Conservation (phyloP, 35 echinoderm and acorn worm species). For the Chiridota heheva region DNA sequence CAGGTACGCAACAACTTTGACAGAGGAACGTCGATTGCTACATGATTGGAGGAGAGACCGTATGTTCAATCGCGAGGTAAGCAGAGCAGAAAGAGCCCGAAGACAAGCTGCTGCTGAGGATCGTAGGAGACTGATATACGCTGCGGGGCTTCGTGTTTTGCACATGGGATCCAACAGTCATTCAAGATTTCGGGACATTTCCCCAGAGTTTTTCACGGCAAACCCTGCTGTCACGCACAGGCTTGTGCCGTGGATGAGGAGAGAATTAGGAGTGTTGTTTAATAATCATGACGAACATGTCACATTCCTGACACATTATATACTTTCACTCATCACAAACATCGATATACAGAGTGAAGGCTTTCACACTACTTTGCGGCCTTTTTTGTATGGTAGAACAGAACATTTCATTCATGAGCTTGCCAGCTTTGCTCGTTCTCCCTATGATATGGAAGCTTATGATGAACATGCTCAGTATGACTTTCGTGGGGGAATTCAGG, state of each 20-base stretch:
- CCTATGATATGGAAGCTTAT: constrained; percentile 80
- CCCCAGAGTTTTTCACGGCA: constrained; percentile 65
- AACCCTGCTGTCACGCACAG: constrained; percentile 87
- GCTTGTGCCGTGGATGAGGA: constrained; percentile 81
- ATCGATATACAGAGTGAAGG: constrained; percentile 90
- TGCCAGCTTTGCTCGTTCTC: constrained; percentile 83
- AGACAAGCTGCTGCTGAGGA: constrained; percentile 62
- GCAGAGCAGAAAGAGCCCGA: constrained; percentile 42
- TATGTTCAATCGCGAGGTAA: constrained; percentile 34
- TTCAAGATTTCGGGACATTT: constrained; percentile 77
- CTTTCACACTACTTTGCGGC: constrained; percentile 80
- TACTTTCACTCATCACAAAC: constrained; percentile 80
- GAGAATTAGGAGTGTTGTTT: constrained; percentile 80
- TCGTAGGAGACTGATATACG: constrained; percentile 73
- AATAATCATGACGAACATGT: constrained; percentile 77
- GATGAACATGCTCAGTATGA: constrained; percentile 87
- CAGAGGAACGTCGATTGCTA: constrained; percentile 48
- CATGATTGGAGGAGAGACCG: constrained; percentile 57
- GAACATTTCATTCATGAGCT: constrained; percentile 97
- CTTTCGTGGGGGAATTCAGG: constrained; percentile 7
- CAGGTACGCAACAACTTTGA: constrained; percentile 85
- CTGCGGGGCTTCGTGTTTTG: constrained; percentile 53
- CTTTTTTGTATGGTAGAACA: constrained; percentile 75
- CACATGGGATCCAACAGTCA: constrained; percentile 63
- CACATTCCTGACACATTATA: constrained; percentile 87